These are phyloP conservation scores for Caenorhabditis panamensis DNA, from an alignment of 2,888 invertebrate species.

Conservation along the genomic window DNA sequence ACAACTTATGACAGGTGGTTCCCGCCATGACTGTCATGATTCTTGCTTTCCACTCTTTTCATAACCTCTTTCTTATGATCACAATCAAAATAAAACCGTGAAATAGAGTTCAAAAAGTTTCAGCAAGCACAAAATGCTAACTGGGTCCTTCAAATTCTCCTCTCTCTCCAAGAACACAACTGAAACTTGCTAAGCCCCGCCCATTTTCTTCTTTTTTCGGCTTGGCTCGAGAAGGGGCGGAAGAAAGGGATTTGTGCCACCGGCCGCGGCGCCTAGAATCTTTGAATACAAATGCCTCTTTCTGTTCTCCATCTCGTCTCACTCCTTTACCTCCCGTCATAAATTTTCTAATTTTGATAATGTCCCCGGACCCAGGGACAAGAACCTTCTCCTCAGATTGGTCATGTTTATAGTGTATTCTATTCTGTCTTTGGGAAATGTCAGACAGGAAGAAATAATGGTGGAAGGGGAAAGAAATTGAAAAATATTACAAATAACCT, in stretches of 20 bases:
- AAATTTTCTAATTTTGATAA: background rate
- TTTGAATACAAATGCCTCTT: conserved; percentile 33
- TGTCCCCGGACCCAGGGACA: too few relatives aligned
- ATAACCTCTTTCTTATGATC: too few relatives aligned
- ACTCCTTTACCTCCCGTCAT: background rate
- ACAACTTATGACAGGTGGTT: background rate
- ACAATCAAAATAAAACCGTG: too few relatives aligned
- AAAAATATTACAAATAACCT: conserved; percentile 3
- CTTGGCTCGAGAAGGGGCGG: conserved; percentile 19
- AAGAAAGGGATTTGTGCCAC: conserved; percentile 45
- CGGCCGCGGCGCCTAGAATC: conserved; percentile 28
- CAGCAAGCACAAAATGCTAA: background rate
- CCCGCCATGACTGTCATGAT: too few relatives aligned
- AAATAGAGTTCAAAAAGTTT: too few relatives aligned
- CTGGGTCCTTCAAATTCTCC: conserved; percentile 1
- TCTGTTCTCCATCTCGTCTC: background rate
- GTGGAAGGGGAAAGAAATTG: background rate
- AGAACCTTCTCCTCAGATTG: too few relatives aligned
- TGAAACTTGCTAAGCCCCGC: conserved; percentile 52
- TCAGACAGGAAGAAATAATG: too few relatives aligned
- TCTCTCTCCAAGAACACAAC: conserved; percentile 19
- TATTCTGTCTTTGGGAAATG: too few relatives aligned
- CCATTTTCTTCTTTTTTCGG: conserved; percentile 26
- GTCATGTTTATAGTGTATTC: background rate
- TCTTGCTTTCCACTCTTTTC: too few relatives aligned